Evolutionary conservation across 2,113 vertebrate species (phyloP), one percentile per base, ranked within the genome.

Genomic region (Dicentrarchus labrax): DNA sequence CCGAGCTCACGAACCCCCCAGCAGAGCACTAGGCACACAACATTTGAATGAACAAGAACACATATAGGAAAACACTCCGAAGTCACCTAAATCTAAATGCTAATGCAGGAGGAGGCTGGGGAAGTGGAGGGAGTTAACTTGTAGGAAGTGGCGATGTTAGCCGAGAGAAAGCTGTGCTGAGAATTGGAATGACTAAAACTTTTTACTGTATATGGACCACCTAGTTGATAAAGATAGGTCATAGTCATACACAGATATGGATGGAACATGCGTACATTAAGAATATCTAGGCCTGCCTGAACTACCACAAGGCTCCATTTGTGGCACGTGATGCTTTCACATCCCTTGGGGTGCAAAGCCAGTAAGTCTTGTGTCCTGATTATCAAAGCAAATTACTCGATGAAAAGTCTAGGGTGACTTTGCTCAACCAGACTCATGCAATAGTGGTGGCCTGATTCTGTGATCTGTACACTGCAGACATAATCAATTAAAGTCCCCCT

Each of bases 41-140:
- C 59, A 82, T 78, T 67, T 73, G 64, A 61, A 72, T 66, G 62
- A 84, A 73, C 38, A 64, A 56, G 66, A 68, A 84, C 72, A 78
- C 51, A 45, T 56, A 57, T 5, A 53, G 69, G 48, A 57, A 83
- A 73, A 76, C 60, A 82, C 59, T 72, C 13, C 36, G 75, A 82
- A 68, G 75, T 82, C 70, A 72, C 73, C 53, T 75, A 61, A 73
- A 92, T 90, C 85, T 90, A 89, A 88, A 91, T 91, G 85, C 87
- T 88, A 87, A 90, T 85, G 72, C 78, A 16, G 60, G 38, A 51
- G 36, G 60, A 48, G 41, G 45, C 54, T 41, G 69, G 50, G 30
- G 65, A 65, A 59, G 62, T 24, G 43, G 38, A 72, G 60, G 60
- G 30, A 62, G 72, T 69, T 57, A 41, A 57, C 48, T 61, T 48